Conservation (phyloP, 2,888 invertebrate species). For the Volucella bombylans region DNA sequence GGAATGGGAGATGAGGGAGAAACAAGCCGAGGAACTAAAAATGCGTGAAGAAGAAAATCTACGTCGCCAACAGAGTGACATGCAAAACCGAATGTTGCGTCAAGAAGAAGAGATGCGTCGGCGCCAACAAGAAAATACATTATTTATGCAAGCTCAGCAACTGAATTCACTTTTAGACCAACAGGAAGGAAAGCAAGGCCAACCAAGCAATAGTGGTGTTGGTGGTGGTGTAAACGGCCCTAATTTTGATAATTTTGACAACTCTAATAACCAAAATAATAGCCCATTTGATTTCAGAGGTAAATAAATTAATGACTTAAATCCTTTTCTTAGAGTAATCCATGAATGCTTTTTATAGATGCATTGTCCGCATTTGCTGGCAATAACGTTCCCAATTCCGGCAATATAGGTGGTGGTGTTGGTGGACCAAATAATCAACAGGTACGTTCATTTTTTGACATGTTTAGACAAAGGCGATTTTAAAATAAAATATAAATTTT, state of each 20-base stretch:
- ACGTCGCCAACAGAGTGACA: constrained; percentile 89
- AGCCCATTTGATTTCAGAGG: constrained; percentile 81
- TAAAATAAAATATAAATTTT: constrained; percentile 27
- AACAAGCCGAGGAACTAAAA: constrained; percentile 91
- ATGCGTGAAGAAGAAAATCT: constrained; percentile 87
- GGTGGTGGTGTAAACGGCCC: constrained; percentile 66
- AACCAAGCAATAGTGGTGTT: constrained; percentile 82
- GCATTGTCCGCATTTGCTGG: constrained; percentile 74
- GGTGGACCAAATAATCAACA: constrained; percentile 76
- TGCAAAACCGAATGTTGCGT: constrained; percentile 89
- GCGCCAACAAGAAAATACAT: constrained; percentile 92
- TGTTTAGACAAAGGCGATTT: constrained; percentile 64
- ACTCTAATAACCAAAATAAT: constrained; percentile 71
- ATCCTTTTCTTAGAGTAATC: background rate
- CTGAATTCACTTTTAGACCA: constrained; percentile 87
- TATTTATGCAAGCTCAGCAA: constrained; percentile 91
- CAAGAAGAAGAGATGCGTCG: constrained; percentile 93
- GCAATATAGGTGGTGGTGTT: constrained; percentile 73
- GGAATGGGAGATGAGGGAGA: constrained; percentile 91
- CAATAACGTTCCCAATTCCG: constrained; percentile 73
- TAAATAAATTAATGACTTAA: constrained; percentile 64
- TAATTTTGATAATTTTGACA: constrained; percentile 77
- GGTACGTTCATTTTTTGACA: constrained; percentile 78
- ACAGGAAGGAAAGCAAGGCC: constrained; percentile 84
- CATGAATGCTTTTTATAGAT: constrained; percentile 36